A percentile compares a stretch with the other conserved stretches of the same genome.
phyloP scores from a whole-genome alignment of 2,797 vertebrate genomes.

The Tamandua tetradactyla region DNA sequence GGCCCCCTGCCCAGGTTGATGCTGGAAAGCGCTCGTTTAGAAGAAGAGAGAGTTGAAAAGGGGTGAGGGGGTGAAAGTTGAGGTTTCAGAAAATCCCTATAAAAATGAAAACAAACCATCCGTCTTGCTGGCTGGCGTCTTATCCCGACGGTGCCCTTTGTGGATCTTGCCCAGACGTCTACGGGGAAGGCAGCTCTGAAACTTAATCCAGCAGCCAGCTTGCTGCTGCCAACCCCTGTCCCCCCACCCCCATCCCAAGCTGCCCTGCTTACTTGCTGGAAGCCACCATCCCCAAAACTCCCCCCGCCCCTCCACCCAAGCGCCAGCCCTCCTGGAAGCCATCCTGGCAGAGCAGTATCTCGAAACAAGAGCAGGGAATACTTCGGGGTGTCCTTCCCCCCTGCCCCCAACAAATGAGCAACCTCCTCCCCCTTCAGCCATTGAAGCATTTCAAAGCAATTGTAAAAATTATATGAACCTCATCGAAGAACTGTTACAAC shows the following conservation, averaged over 20 bases:
- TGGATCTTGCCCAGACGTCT: conserved; percentile 80
- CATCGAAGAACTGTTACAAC: conserved; percentile 79
- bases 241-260: conserved; percentile 12
- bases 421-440: conserved; percentile 16
- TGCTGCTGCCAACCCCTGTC: conserved; percentile 68
- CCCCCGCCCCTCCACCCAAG: neutral
- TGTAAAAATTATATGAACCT: conserved; percentile 76
- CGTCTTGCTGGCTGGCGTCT: conserved; percentile 83
- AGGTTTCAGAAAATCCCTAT: conserved; percentile 86
- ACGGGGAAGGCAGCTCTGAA: conserved; percentile 82
- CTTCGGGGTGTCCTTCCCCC: neutral
- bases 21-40: conserved; percentile 63
- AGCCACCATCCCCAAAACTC: conserved; percentile 33
- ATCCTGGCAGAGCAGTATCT: neutral
- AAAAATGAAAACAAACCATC: conserved; percentile 88
- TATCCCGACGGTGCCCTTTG: conserved; percentile 85
- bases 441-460: conserved; percentile 76
- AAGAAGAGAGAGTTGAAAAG: conserved; percentile 43
- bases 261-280: neutral
- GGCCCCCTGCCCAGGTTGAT: conserved; percentile 76
- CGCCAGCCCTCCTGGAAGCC: neutral
- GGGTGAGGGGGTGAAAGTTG: conserved; percentile 82
- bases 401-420: neutral
- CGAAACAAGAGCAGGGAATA: neutral
- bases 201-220: conserved; percentile 81